A percentile compares a stretch with the other conserved stretches of the same genome.
These are phyloP conservation scores for Notechis scutatus DNA, from an alignment of 2,113 vertebrate species.

Conservation along the genomic window DNA sequence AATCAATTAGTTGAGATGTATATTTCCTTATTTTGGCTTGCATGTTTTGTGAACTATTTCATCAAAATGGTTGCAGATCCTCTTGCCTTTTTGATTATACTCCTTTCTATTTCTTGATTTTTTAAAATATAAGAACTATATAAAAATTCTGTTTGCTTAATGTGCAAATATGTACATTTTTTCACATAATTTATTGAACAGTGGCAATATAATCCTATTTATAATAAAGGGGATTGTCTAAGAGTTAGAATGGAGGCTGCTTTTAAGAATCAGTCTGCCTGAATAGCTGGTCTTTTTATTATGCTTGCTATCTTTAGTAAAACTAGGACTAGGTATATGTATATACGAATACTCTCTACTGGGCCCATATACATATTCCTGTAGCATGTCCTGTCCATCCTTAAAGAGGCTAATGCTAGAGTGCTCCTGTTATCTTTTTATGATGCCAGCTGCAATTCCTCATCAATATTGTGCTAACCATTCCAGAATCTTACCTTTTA, in stretches of 20 bases:
- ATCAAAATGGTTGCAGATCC: neutral
- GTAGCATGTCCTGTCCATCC: neutral
- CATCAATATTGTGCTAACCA: neutral
- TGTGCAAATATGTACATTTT: neutral
- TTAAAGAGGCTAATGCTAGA: neutral
- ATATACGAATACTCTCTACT: too few relatives aligned
- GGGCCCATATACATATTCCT: neutral
- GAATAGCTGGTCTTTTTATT: neutral
- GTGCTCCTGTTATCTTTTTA: neutral
- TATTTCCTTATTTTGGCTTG: conserved; percentile 20
- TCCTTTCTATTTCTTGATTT: neutral
- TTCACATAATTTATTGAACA: neutral
- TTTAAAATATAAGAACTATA: neutral
- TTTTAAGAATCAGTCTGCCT: neutral
- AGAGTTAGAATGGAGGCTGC: neutral
- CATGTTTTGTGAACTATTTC: neutral
- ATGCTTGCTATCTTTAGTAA: neutral
- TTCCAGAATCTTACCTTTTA: neutral
- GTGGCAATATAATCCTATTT: neutral
- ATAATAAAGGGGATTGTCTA: neutral
- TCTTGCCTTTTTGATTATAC: conserved; percentile 4
- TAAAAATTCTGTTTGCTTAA: neutral
- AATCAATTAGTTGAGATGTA: conserved; percentile 6
- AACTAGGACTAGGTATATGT: neutral
- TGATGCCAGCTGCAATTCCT: neutral